phyloP scores from a whole-genome alignment of 2,888 invertebrate species.

The Agelastica alni region DNA sequence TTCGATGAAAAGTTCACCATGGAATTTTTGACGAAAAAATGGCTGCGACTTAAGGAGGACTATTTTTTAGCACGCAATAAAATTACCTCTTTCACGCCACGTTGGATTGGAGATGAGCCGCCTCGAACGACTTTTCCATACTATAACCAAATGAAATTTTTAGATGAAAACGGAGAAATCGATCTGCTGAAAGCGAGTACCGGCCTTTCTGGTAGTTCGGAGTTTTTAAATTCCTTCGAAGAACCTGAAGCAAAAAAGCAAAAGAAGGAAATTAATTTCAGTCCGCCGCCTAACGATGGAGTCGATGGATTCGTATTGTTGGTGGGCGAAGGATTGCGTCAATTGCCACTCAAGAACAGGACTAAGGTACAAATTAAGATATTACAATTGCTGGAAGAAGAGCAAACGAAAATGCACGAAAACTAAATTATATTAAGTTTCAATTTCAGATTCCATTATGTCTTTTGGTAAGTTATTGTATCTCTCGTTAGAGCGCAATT shows the following conservation, averaged over 20 bases:
- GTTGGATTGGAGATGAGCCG: not conserved
- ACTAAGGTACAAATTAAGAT: slow-evolving; percentile 5
- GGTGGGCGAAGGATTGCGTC: slow-evolving; percentile 1
- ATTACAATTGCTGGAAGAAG: slow-evolving; percentile 1
- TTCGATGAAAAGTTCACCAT: slow-evolving; percentile 2
- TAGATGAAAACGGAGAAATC: not conserved
- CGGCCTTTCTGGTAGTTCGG: not conserved
- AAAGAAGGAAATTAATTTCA: not conserved
- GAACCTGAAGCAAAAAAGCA: not conserved
- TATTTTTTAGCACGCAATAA: not conserved
- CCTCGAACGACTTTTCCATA: not conserved
- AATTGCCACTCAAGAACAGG: not conserved
- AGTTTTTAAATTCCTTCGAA: too few relatives aligned
- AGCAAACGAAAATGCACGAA: too few relatives aligned
- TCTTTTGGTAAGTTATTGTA: too few relatives aligned
- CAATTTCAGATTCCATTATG: not conserved
- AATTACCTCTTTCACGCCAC: not conserved
- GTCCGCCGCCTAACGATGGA: not conserved
- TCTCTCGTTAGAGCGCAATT: too few relatives aligned
- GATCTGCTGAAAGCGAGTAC: not conserved
- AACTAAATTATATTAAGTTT: not conserved
- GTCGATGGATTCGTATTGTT: slow-evolving; percentile 3
- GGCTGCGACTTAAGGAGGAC: not conserved
- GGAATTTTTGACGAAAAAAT: slow-evolving; percentile 12
- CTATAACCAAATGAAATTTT: slow-evolving; percentile 6